Evolutionary conservation across 2,888 invertebrate species (phyloP).

Genomic region (Amphipyra tragopoginis): DNA sequence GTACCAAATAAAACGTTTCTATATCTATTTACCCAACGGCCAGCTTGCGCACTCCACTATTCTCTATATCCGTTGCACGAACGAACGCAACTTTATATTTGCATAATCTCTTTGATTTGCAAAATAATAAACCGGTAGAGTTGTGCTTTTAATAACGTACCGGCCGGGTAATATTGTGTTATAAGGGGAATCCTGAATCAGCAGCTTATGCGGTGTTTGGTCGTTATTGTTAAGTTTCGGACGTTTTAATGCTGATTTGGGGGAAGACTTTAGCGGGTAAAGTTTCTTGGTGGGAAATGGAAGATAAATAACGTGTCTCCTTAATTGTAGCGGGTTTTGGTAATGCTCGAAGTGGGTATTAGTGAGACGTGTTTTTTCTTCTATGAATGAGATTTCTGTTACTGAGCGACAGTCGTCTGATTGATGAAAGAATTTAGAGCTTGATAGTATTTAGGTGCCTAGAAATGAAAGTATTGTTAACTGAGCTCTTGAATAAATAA

Average conservation of each 20-base stretch:
- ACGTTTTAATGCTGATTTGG: constrained; percentile 19
- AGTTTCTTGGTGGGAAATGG: constrained; percentile 11
- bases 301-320: constrained; percentile 29
- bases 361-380: no score
- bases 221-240: constrained; percentile 25
- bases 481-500: no score
- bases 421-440: no score
- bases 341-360: no score
- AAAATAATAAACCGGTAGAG: constrained; percentile 66
- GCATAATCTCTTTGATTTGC: constrained; percentile 78
- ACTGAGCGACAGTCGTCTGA: no score
- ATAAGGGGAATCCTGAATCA: constrained; percentile 38
- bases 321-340: background rate
- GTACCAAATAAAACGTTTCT: no score
- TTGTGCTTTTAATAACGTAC: background rate
- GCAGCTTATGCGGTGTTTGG: constrained; percentile 29
- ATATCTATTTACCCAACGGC: background rate
- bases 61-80: constrained; percentile 12
- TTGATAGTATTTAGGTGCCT: no score
- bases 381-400: no score
- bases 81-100: constrained; percentile 49
- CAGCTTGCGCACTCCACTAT: constrained; percentile 11
- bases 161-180: constrained; percentile 29
- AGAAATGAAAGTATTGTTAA: no score
- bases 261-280: background rate